Evolutionary conservation across 2,797 vertebrate species (phyloP), one percentile per base, ranked within the genome.

Genomic region (Diplodus puntazzo): DNA sequence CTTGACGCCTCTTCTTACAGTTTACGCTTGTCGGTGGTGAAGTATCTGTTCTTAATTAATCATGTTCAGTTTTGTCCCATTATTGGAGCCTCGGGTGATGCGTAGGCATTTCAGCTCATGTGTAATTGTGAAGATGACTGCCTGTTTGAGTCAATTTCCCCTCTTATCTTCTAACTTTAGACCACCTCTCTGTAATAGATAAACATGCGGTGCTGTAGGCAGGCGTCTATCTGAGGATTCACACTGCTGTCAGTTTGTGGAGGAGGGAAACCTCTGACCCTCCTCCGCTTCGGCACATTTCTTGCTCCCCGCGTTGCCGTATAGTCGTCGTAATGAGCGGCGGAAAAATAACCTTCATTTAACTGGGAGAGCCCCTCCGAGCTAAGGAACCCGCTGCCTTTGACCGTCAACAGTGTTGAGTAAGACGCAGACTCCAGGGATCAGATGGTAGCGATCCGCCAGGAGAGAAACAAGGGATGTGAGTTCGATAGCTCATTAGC

Each of bases 401-500:
- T 89, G 87, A 88, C 86, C 83, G 69, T 81, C 77, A 75, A 20
- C 75, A 69, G 64, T 57, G 69, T 77, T 62, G 79, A 83, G 69
- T 66, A 73, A 77, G 75, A 80, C 21, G 52, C 30, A 70, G 73
- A 85, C 81, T 46, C 77, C 55, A 55, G 82, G 82, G 69, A 83
- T 75, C 78, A 27, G 69, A 83, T 71, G 68, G 66, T 59, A 84
- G 79, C 55, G 80, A 84, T 89, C 88, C 54, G 80, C 66, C 73
- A 71, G 75, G 55, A 73, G 77, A 69, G 79, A 70, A 83, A 60
- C 60, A 27, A 3, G 64, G 64, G 25, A 78, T 80, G 70, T 59
- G 74, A 82, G 80, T 88, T 91, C 42, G 62, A 88, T 87, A 55
- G 73, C 83, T 92, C 81, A 79, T 91, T 92, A 89, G 81, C 76